phyloP scores from a whole-genome alignment of 2,113 vertebrate genomes.

The Myotis brandtii region DNA sequence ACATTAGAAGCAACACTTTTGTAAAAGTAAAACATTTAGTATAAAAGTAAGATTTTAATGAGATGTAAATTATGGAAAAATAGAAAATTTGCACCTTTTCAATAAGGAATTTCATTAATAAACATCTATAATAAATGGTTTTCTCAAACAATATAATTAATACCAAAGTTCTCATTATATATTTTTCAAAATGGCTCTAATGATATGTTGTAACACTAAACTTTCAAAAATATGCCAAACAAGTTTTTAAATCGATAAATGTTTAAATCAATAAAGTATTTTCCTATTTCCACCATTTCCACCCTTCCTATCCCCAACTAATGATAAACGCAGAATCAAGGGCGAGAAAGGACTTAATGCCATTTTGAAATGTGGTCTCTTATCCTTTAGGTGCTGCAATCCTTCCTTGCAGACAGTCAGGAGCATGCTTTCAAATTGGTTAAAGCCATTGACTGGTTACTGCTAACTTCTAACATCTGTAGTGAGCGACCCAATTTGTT shows the following conservation, averaged over 20 bases:
- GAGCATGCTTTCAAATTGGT: neutral
- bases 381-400: constrained; percentile 56
- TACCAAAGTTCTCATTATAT: neutral
- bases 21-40: neutral
- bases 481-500: neutral
- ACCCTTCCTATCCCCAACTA: neutral
- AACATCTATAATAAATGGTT: neutral
- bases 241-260: neutral
- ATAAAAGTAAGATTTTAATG: neutral
- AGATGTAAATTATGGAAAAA: neutral
- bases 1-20: neutral
- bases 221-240: neutral
- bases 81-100: neutral
- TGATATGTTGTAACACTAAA: neutral
- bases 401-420: constrained; percentile 41
- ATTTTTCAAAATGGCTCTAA: neutral
- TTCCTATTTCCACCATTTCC: neutral
- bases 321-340: neutral
- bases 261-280: neutral
- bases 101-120: neutral
- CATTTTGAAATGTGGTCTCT: constrained; percentile 48
- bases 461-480: neutral
- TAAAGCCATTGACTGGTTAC: neutral
- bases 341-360: neutral
- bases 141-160: neutral